Base-by-base conservation (phyloP, 1,140 invertebrate species). In the Temnothorax curvispinosus region DNA sequence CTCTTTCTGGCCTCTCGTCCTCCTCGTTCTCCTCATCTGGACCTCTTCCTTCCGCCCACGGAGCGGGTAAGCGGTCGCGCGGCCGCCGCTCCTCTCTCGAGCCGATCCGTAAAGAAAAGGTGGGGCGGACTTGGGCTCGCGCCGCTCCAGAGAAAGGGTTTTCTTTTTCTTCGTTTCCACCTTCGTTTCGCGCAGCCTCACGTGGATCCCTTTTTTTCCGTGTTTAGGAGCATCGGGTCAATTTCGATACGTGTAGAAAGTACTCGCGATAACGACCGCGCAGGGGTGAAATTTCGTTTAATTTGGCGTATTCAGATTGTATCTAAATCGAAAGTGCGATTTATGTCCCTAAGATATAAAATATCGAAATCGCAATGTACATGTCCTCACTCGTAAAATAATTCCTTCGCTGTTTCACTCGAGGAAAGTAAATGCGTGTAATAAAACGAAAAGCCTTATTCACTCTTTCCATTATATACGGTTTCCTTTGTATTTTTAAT, bases 1-100 rank as follows among this genome's bases (percentile, higher is more conserved):
- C 92, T 92, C 93, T 95, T 93, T 94, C 94, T 92, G 91, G 88
- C 89, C 89, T 91, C 89, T 90, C 91, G 89, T 90, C 65, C 90
- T 94, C 93, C 64, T 93, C 91, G 88, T 92, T 88, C 91, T 92
- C 90, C 92, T 93, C 93, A 72, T 90, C 90, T 86, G 91, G 88
- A 92, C 91, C 92, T 94, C 94, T 95, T 93, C 93, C 92, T 94
- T 95, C 94, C 92, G 93, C 94, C 93, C 92, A 94, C 92, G 91
- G 90, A 87, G 54, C 35, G 75, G 74, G 78, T 64, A 44, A 67
- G 62, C 85, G 72, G 62, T 74, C 86, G 77, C 80, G 67, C 88
- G 80, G 62, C 69, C 87, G 69, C 77, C 74, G 85, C 78, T 82
- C 77, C 62, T 74, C 85, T 86, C 85, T 86, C 64, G 85, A 71